Conservation (phyloP, 1,140 invertebrate genomes). For the Ectropis grisescens region DNA sequence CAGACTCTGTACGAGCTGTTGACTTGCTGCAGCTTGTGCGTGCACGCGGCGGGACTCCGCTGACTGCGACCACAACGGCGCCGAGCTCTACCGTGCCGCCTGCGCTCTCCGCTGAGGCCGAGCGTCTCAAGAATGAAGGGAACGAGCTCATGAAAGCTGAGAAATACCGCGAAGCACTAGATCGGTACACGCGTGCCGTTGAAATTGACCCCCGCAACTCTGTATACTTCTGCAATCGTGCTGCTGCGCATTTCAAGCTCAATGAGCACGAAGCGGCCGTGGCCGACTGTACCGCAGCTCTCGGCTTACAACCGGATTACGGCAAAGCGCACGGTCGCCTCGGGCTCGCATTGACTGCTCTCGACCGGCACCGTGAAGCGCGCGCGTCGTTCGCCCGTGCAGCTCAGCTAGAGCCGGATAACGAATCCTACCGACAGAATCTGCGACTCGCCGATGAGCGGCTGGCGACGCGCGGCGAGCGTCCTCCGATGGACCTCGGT, state of each 20-base stretch:
- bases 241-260: constrained; percentile 91
- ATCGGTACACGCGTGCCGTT: constrained; percentile 88
- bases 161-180: constrained; percentile 83
- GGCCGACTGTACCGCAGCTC: constrained; percentile 89
- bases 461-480: constrained; percentile 25
- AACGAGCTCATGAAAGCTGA: constrained; percentile 89
- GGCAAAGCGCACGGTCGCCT: constrained; percentile 95
- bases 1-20: constrained; percentile 54
- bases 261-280: constrained; percentile 86
- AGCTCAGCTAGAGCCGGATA: constrained; percentile 91
- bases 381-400: constrained; percentile 90
- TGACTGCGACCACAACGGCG: constrained; percentile 27
- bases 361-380: constrained; percentile 87
- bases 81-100: constrained; percentile 6
- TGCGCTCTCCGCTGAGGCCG: constrained; percentile 74
- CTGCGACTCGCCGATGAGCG: constrained; percentile 73
- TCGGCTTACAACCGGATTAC: constrained; percentile 90
- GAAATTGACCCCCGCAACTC: constrained; percentile 87
- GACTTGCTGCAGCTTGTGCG: constrained; percentile 67
- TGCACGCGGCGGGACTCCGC: too few species aligned
- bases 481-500: constrained; percentile 69
- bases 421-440: constrained; percentile 93
- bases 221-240: constrained; percentile 96
- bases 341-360: constrained; percentile 89
- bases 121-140: constrained; percentile 85